Evolutionary conservation across 2,888 invertebrate genomes (phyloP).

Genomic region (Sipha maydis): DNA sequence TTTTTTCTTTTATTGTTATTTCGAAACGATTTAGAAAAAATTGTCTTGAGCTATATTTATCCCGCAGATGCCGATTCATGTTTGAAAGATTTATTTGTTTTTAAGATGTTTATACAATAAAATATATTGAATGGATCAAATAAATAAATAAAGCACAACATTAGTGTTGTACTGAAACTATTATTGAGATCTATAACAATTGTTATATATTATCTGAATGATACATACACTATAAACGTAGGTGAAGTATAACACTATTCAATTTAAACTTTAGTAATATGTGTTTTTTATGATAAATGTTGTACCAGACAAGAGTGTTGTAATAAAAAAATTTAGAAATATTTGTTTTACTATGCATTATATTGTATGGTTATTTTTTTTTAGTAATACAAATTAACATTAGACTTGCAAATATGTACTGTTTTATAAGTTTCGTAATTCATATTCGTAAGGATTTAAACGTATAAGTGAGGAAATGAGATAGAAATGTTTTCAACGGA

Average conservation of each 20-base stretch:
- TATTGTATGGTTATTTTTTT: too few relatives aligned
- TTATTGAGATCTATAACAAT: too few relatives aligned
- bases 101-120: conserved; percentile 15
- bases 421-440: too few relatives aligned
- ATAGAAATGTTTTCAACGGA: too few relatives aligned
- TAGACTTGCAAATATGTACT: too few relatives aligned
- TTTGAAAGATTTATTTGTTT: conserved; percentile 18
- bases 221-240: not conserved
- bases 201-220: not conserved
- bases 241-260: not conserved
- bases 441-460: too few relatives aligned
- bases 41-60: conserved; percentile 23
- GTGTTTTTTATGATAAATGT: not conserved
- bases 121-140: not conserved
- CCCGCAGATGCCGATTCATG: not conserved
- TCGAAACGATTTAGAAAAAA: not conserved
- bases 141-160: not conserved
- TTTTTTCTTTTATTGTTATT: not conserved
- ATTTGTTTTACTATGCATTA: too few relatives aligned
- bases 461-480: too few relatives aligned
- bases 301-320: not conserved
- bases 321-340: not conserved
- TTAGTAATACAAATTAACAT: too few relatives aligned
- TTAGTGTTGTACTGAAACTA: not conserved
- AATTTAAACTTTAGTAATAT: conserved; percentile 28